Base-by-base conservation (phyloP, 2,113 vertebrate species). In the Hippoglossus stenolepis region DNA sequence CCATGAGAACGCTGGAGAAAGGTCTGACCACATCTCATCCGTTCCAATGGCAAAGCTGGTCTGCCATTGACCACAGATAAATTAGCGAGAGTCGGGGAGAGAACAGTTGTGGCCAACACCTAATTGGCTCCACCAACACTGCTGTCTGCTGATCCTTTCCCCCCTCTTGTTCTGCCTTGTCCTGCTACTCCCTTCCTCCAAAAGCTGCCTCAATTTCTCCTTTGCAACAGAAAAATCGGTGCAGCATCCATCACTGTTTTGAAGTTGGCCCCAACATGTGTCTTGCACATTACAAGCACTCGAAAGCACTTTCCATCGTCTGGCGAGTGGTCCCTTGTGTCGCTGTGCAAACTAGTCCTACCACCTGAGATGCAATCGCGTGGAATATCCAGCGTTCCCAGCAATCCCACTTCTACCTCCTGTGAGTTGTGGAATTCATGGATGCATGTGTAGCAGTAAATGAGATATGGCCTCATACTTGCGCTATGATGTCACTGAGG, bases 31-130 rank as follows among this genome's bases (percentile, higher is more conserved):
- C 89, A 89, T 69, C 73, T 90, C 43, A 88, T 85, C 66, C 79
- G 67, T 84, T 89, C 82, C 80, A n/a, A n/a, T n/a, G n/a, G n/a
- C n/a, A 75, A 70, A 81, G 57, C 56, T n/a, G 54, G 67, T 80
- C 70, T 84, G 80, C 78, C 80, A 73, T 73, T 58, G 45, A 90
- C 91, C 90, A 61, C 90, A 82, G 72, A 87, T 78, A 67, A 85
- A 92, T 85, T 66, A 86, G 83, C 53, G 78, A 54, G 79, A 87
- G 90, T 80, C 82, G 80, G 80, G 73, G 65, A 76, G 54, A 60
- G 70, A 89, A 79, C 84, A 85, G 74, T 83, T 89, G 84, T 87
- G 85, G 83, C 86, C 85, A 84, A 85, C 89, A 89, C 87, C 87
- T 89, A 89, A 91, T 66, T 80, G 83, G 81, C 77, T 84, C 62